These are phyloP conservation scores for Chrysolina americana DNA, from an alignment of 2,888 invertebrate genomes.

Conservation along the genomic window DNA sequence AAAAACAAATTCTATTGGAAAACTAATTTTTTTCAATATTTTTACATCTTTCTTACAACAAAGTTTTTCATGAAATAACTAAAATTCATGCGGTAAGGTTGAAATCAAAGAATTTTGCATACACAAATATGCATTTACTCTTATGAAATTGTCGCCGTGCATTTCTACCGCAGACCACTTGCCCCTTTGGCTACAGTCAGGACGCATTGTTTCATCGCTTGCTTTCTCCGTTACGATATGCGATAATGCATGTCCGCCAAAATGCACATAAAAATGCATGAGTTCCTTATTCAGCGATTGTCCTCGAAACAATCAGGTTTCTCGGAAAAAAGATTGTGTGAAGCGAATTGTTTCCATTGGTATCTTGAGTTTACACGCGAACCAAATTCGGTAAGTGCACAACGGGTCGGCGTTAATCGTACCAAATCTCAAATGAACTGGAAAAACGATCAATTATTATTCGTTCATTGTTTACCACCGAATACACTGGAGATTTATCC, in stretches of 20 bases:
- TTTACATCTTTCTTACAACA: too few species aligned
- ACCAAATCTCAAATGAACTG: neutral
- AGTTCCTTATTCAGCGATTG: slow-evolving; percentile 13
- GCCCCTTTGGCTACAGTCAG: neutral
- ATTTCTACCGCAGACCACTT: neutral
- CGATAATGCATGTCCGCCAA: slow-evolving; percentile 11
- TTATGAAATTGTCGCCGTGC: neutral
- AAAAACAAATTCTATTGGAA: too few species aligned
- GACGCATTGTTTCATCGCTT: slow-evolving; percentile 1
- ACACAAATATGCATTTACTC: too few species aligned
- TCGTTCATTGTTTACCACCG: too few species aligned
- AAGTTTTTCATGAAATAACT: too few species aligned
- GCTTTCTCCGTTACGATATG: slow-evolving; percentile 7
- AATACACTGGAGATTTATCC: too few species aligned
- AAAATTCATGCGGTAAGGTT: too few species aligned
- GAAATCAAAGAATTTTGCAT: too few species aligned
- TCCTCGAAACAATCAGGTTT: slow-evolving; percentile 16
- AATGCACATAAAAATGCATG: slow-evolving; percentile 16
- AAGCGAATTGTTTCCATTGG: slow-evolving; percentile 10
- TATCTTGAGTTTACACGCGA: slow-evolving; percentile 6
- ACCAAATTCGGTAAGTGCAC: neutral
- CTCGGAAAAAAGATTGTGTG: neutral
- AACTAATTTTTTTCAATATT: too few species aligned
- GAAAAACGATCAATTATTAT: neutral
- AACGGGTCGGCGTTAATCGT: neutral